Evolutionary conservation across 2,888 invertebrate species (phyloP), one percentile per base, ranked within the genome.

Genomic region (Drosophila kuntzei): DNA sequence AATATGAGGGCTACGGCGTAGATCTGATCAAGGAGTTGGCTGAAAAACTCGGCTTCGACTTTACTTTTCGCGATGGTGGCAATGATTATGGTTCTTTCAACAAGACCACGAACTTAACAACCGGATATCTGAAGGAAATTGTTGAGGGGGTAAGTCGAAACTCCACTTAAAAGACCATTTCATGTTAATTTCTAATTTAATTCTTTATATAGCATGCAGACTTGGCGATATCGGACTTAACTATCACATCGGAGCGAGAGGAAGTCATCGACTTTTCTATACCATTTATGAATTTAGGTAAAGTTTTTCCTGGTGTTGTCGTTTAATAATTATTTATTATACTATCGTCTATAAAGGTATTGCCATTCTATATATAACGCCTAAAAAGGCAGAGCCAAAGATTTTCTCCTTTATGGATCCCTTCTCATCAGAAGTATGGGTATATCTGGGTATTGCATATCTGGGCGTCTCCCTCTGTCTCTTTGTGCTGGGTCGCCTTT

Each of bases 341-440:
- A 1, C 12, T 41, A n/a, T n/a, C n/a, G n/a, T n/a, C 6, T 14
- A 41, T 37, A 4, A 7, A 94, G 96, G 97, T 27, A 98, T 98
- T 84, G 96, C 97, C 39, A 98, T 99, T 87, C 92, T 98, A 20
- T 98, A 96, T 92, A 95, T 95, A 86, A 97, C 97, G 86, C 98
- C 98, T 0, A 95, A 94, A 46, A 96, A 96, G 79, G 95, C 96
- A 72, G 95, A 96, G 3, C 97, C 98, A 0, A 95, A 96, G 82
- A 93, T 98, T 2, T 98, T 98, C 90, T 97, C 98, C 5, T 99
- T 99, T 91, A 94, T 98, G 90, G 96, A 96, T 16, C 98, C 98
- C 0, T 96, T 99, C 90, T 96, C 97, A 0, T 93, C 93, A 37
- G 95, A 95, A 80, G 97, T 97, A 2, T 98, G 98, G 98, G 91